phyloP scores from a whole-genome alignment of 2,888 invertebrate genomes.

The Andrena trimmerana region DNA sequence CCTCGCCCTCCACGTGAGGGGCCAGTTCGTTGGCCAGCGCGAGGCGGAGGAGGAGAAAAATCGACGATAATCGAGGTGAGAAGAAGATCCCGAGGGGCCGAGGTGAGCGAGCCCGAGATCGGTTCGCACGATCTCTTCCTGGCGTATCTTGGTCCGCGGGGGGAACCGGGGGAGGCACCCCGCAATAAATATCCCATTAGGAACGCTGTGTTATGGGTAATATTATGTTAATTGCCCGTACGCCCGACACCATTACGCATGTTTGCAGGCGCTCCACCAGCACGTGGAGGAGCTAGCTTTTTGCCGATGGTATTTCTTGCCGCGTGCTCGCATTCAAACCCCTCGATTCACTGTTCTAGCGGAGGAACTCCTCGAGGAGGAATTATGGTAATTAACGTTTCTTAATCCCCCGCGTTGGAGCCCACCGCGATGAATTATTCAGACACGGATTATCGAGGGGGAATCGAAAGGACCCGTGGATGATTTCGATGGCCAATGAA shows the following conservation, averaged over 20 bases:
- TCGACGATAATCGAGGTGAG: slow-evolving; percentile 65
- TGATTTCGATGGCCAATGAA: slow-evolving; percentile 13
- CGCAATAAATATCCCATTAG: slow-evolving; percentile 76
- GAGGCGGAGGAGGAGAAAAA: slow-evolving; percentile 51
- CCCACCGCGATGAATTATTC: slow-evolving; percentile 25
- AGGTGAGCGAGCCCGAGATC: slow-evolving; percentile 41
- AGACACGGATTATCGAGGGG: background rate
- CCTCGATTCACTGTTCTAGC: background rate
- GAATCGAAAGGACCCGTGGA: background rate
- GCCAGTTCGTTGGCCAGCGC: slow-evolving; percentile 2
- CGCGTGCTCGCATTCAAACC: background rate
- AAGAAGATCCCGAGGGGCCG: slow-evolving; percentile 47
- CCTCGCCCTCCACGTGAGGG: background rate
- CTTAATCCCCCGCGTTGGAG: background rate
- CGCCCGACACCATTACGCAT: slow-evolving; percentile 29
- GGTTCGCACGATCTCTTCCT: slow-evolving; percentile 67
- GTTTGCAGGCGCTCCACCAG: slow-evolving; percentile 5
- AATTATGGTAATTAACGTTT: slow-evolving; percentile 45
- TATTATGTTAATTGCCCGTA: slow-evolving; percentile 72
- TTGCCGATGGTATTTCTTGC: slow-evolving; percentile 10
- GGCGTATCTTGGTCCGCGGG: slow-evolving; percentile 18
- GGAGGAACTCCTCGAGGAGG: background rate
- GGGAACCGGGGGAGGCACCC: slow-evolving; percentile 10
- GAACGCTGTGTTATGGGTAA: slow-evolving; percentile 70
- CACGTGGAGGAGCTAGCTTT: slow-evolving; percentile 12